Conservation (phyloP, 2,888 invertebrate species). For the Conistra vaccinii region DNA sequence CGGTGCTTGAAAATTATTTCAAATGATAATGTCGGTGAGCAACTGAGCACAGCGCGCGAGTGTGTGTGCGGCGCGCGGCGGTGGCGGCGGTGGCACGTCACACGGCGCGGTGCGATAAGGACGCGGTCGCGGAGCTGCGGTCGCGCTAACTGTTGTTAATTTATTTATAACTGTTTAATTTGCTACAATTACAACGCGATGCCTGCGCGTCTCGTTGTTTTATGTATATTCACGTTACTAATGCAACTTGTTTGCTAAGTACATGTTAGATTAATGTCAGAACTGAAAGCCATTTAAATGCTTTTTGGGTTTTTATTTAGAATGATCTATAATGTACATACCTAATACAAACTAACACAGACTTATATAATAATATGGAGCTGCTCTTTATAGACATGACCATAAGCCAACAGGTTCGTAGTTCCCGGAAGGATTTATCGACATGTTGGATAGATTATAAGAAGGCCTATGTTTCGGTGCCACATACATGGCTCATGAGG, state of each 20-base stretch:
- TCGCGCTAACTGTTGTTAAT: slow-evolving; percentile 61
- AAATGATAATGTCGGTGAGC: slow-evolving; percentile 28
- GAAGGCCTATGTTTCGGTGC: no score
- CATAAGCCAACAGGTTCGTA: no score
- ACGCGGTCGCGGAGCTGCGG: slow-evolving; percentile 51
- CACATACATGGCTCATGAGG: no score
- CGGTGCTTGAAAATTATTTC: slow-evolving; percentile 30
- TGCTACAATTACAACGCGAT: slow-evolving; percentile 44
- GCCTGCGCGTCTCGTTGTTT: slow-evolving; percentile 13
- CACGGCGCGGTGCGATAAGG: slow-evolving; percentile 41
- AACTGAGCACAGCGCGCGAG: not conserved
- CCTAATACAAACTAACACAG: not conserved
- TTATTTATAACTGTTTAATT: slow-evolving; percentile 63
- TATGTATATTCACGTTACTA: not conserved
- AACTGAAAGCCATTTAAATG: not conserved
- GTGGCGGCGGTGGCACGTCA: slow-evolving; percentile 13
- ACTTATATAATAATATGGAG: not conserved
- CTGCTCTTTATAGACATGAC: no score
- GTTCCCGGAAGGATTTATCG: no score
- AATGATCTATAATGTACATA: not conserved
- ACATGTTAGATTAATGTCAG: no score
- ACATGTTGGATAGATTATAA: no score
- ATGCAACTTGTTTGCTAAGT: not conserved
- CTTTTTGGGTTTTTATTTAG: not conserved
- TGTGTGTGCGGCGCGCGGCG: not conserved